phyloP scores from a whole-genome alignment of 2,113 vertebrate species.

The Setophaga petechia region DNA sequence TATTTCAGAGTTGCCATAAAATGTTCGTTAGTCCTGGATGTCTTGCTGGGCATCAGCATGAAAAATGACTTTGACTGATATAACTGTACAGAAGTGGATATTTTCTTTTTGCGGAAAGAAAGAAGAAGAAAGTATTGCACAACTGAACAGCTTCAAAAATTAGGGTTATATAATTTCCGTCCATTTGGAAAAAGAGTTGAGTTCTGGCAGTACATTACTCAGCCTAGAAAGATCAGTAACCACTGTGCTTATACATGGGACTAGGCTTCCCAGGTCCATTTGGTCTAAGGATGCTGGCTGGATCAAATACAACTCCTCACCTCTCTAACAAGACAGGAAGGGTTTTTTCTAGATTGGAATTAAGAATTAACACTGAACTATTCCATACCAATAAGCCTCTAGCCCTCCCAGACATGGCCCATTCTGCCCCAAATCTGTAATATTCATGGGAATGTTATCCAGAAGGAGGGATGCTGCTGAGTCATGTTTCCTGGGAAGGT shows the following conservation, averaged over 20 bases:
- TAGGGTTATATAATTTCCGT: neutral
- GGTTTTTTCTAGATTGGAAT: neutral
- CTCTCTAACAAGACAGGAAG: neutral
- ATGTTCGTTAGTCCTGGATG: neutral
- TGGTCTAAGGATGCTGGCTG: neutral
- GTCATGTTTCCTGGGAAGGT: neutral
- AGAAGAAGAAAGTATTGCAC: neutral
- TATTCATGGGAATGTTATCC: neutral
- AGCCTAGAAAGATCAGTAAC: neutral
- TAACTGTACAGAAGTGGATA: neutral
- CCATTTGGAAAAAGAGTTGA: neutral
- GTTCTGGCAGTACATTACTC: neutral
- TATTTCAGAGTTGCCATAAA: neutral
- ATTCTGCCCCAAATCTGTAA: neutral
- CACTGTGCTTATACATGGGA: neutral
- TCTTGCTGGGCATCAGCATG: neutral
- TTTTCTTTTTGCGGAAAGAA: neutral
- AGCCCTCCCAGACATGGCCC: neutral
- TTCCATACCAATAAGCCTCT: neutral
- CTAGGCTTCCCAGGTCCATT: neutral
- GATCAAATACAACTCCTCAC: neutral
- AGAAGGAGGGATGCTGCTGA: neutral
- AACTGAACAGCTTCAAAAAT: neutral
- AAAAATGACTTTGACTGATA: neutral
- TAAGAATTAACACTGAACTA: neutral